Evolutionary conservation across 2,113 vertebrate genomes (phyloP).

Genomic region (Engraulis encrasicolus): DNA sequence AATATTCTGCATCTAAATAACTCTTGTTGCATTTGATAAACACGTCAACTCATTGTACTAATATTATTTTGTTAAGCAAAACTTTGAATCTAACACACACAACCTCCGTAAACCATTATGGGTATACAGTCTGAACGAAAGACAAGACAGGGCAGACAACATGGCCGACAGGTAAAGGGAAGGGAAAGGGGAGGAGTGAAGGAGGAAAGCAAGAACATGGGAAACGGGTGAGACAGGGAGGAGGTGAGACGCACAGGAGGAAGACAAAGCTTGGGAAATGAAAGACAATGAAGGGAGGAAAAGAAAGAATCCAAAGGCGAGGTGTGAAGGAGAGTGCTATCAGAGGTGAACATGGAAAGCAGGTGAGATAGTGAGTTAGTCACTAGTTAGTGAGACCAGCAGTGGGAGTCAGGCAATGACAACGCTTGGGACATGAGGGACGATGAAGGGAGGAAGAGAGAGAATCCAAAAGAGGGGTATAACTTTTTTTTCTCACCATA

Average conservation of each 20-base stretch:
- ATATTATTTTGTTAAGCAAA: no score
- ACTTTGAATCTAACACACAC: no score
- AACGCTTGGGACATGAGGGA: constrained; percentile 19
- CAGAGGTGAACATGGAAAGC: background rate
- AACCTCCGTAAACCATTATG: no score
- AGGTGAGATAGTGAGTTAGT: background rate
- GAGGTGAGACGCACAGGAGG: background rate
- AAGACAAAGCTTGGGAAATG: no score
- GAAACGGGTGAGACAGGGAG: background rate
- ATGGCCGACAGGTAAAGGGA: background rate
- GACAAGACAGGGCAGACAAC: background rate
- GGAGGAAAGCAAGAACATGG: background rate
- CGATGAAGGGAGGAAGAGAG: background rate
- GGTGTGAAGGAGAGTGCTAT: background rate
- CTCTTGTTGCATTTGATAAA: no score
- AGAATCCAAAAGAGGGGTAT: background rate
- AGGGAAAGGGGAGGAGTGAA: no score
- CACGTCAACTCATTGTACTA: no score
- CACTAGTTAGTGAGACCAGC: background rate
- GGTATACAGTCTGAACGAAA: background rate
- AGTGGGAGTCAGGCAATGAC: background rate
- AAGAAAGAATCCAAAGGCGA: no score
- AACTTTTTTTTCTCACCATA: constrained; percentile 94
- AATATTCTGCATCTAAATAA: no score
- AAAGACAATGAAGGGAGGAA: no score